Conservation (phyloP, 2,797 vertebrate genomes). For the Sylvilagus floridanus region DNA sequence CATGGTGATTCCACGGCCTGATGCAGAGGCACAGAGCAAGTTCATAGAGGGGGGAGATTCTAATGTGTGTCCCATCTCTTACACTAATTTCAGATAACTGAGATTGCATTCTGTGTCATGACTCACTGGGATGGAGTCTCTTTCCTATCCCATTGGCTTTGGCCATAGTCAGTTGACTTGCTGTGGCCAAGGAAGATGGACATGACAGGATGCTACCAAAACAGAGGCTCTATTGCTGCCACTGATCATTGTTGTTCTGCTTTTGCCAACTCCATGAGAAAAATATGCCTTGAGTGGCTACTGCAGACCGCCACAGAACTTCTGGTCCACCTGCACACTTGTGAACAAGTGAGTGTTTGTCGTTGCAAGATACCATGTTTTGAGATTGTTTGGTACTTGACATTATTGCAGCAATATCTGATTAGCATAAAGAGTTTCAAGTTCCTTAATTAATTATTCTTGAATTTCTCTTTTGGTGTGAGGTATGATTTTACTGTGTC, state of each 20-base stretch:
- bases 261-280: not conserved
- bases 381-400: not conserved
- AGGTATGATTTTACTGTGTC: not conserved
- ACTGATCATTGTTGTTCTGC: not conserved
- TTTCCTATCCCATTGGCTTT: not conserved
- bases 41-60: not conserved
- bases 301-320: not conserved
- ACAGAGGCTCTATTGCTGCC: not conserved
- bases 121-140: not conserved
- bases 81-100: accelerated
- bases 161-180: not conserved
- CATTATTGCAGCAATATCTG: not conserved
- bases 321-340: not conserved
- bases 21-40: not conserved
- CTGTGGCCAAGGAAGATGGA: not conserved
- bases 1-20: accelerated
- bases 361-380: not conserved
- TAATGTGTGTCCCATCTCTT: not conserved
- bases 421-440: slow-evolving; percentile 5
- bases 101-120: not conserved
- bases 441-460: slow-evolving; percentile 20
- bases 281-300: not conserved
- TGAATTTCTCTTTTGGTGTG: not conserved
- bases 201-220: not conserved
- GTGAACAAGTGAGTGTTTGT: not conserved